These are phyloP conservation scores for Cheilosia vulpina DNA, from an alignment of 2,888 invertebrate genomes.

Conservation along the genomic window DNA sequence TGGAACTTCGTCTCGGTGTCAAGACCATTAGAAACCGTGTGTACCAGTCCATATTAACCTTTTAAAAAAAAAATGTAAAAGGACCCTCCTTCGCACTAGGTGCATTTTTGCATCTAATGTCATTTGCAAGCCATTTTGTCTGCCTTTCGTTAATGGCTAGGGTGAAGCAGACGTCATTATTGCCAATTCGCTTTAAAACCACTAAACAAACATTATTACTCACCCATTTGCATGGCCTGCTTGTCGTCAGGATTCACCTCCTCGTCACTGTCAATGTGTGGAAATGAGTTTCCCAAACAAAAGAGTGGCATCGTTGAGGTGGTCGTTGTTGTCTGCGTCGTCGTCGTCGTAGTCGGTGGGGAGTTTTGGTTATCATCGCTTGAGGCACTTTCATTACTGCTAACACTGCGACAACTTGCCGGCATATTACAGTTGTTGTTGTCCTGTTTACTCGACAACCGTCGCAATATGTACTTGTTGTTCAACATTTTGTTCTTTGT, in stretches of 20 bases:
- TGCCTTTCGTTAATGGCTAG: background rate
- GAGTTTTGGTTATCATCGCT: conserved; percentile 77
- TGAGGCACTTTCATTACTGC: conserved; percentile 80
- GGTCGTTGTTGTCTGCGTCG: conserved; percentile 40
- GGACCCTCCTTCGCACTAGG: no score
- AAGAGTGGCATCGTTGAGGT: conserved; percentile 85
- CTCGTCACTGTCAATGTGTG: conserved; percentile 90
- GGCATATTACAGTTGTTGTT: conserved; percentile 78
- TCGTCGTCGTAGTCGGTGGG: conserved; percentile 1
- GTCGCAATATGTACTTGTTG: conserved; percentile 83
- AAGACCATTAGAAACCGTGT: no score
- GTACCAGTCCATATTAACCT: no score
- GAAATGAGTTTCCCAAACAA: conserved; percentile 88
- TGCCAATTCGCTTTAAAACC: background rate
- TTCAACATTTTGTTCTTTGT: conserved; percentile 84
- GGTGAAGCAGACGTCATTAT: background rate
- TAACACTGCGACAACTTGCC: conserved; percentile 81
- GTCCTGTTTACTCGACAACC: conserved; percentile 82
- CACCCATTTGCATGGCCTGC: conserved; percentile 76
- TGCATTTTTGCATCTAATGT: no score
- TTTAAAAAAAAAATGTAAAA: no score
- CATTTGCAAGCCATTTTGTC: no score
- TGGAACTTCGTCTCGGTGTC: no score
- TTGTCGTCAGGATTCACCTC: conserved; percentile 85
- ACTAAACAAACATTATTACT: conserved; percentile 53